phyloP scores from a whole-genome alignment of 2,113 vertebrate genomes.

The Dicrurus megarhynchus region DNA sequence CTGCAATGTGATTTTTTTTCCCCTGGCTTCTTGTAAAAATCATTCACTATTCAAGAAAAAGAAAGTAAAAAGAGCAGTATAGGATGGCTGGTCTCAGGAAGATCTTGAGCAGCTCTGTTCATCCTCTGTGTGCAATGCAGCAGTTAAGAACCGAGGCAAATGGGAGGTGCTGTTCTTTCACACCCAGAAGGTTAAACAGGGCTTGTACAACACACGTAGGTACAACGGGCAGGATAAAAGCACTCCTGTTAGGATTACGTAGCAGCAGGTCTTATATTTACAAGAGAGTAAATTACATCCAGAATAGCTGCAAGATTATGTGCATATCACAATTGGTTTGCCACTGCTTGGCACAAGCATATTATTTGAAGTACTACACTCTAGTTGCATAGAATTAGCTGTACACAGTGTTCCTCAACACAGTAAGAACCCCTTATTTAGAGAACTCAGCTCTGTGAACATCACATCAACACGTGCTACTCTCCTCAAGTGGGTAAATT shows the following conservation, averaged over 20 bases:
- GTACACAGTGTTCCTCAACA: neutral
- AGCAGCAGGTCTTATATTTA: neutral
- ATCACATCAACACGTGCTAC: neutral
- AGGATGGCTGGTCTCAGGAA: neutral
- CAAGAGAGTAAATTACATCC: neutral
- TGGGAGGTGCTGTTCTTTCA: neutral
- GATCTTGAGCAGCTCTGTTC: neutral
- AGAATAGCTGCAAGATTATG: neutral
- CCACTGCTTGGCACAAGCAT: neutral
- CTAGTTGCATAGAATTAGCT: neutral
- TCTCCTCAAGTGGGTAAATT: neutral
- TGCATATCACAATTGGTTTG: neutral
- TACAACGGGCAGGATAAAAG: neutral
- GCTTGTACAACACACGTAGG: neutral
- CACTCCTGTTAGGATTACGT: neutral
- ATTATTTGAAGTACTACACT: neutral
- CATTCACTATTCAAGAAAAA: neutral
- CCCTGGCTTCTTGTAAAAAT: neutral
- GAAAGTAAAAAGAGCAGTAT: neutral
- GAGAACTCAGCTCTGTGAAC: neutral
- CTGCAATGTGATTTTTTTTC: neutral
- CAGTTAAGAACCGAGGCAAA: accelerated
- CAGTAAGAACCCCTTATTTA: neutral
- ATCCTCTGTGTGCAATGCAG: neutral
- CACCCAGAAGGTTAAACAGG: neutral